phyloP scores from a whole-genome alignment of 2,888 invertebrate genomes.

The Autographa gamma region DNA sequence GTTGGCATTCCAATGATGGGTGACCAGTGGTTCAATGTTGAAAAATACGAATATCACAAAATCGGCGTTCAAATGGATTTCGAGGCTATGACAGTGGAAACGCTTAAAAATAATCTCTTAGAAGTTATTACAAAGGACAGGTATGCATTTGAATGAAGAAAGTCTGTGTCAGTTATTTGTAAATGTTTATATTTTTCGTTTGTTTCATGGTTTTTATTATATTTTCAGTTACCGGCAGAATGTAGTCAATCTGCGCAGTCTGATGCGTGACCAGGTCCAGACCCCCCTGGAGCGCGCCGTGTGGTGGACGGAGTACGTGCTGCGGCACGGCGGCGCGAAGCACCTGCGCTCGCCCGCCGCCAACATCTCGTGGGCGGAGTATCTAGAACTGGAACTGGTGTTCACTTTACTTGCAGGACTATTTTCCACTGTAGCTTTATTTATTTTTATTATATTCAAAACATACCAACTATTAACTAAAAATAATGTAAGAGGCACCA shows the following conservation, averaged over 20 bases:
- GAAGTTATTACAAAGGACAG: background rate
- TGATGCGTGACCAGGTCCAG: background rate
- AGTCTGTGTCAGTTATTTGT: too few relatives aligned
- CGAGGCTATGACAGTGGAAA: background rate
- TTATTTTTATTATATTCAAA: background rate
- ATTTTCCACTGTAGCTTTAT: background rate
- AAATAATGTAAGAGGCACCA: background rate
- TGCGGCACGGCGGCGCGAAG: conserved; percentile 55
- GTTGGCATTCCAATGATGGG: background rate
- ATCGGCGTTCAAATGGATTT: background rate
- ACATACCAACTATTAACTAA: background rate
- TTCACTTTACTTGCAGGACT: background rate
- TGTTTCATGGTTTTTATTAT: background rate
- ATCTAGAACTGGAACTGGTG: conserved; percentile 8
- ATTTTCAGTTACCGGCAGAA: background rate
- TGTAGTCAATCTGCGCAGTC: background rate
- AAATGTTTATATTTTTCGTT: too few relatives aligned
- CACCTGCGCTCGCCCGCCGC: conserved; percentile 40
- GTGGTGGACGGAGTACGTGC: conserved; percentile 67
- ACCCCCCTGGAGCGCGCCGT: conserved; percentile 46
- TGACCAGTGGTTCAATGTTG: background rate
- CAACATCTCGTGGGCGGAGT: conserved; percentile 42
- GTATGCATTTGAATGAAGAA: background rate
- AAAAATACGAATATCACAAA: background rate
- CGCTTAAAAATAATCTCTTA: background rate